Evolutionary conservation across 1,140 invertebrate genomes (phyloP).

Genomic region (Hylyphantes graminicola): DNA sequence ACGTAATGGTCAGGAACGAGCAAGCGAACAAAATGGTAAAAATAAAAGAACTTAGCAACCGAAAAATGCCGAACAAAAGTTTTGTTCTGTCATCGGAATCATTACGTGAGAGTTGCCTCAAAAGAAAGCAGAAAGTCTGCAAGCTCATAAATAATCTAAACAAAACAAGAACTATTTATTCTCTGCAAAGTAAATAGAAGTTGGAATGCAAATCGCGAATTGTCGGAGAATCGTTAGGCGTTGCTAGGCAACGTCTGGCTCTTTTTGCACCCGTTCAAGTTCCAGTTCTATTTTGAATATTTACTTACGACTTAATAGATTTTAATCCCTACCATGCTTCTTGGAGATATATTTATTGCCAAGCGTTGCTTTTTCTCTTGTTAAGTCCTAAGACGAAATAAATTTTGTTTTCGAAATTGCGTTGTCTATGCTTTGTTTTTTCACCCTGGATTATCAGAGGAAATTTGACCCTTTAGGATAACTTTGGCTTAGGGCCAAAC

Average conservation of each 20-base stretch:
- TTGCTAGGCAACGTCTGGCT: slow-evolving; percentile 14
- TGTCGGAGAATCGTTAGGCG: slow-evolving; percentile 21
- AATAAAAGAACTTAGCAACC: background rate
- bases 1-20: background rate
- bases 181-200: slow-evolving; percentile 34
- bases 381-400: background rate
- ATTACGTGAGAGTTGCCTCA: background rate
- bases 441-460: too few species aligned
- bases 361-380: background rate
- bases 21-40: too few species aligned
- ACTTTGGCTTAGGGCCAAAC: too few species aligned
- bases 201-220: slow-evolving; percentile 31
- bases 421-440: too few species aligned
- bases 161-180: slow-evolving; percentile 54
- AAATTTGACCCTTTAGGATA: too few species aligned
- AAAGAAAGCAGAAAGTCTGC: background rate
- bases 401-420: background rate
- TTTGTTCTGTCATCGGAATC: background rate
- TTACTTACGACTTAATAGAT: slow-evolving; percentile 6
- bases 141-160: slow-evolving; percentile 36
- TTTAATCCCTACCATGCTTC: slow-evolving; percentile 7
- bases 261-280: slow-evolving; percentile 14
- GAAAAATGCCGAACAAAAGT: background rate
- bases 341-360: background rate
- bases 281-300: slow-evolving; percentile 36